phyloP scores from a whole-genome alignment of 2,888 invertebrate species.

The Leptinotarsa rubiginosa region DNA sequence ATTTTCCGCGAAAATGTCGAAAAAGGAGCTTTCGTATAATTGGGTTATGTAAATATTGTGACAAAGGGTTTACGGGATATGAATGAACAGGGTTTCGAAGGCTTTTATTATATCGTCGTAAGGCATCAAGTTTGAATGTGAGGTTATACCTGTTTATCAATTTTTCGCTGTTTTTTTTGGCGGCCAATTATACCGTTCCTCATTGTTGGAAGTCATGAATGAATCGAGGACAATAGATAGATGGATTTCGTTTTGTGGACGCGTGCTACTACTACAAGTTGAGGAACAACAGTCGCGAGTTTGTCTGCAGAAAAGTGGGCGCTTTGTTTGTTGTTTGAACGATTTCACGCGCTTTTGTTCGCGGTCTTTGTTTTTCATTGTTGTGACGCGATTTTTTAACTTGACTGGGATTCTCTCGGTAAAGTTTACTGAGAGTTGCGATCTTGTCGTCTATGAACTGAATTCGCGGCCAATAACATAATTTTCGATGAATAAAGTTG shows the following conservation, averaged over 20 bases:
- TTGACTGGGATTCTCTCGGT: not conserved
- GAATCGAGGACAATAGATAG: slow-evolving; percentile 28
- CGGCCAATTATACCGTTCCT: slow-evolving; percentile 25
- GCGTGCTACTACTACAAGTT: slow-evolving; percentile 22
- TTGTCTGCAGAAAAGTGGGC: slow-evolving; percentile 9
- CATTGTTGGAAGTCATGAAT: slow-evolving; percentile 29
- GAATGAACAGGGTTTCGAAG: slow-evolving; percentile 17
- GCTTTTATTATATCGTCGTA: not conserved
- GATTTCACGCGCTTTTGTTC: slow-evolving; percentile 2
- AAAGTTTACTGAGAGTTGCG: not conserved
- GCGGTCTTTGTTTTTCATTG: not conserved
- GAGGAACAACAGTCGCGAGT: slow-evolving; percentile 9
- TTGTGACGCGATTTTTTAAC: not conserved
- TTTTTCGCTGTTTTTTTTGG: not conserved
- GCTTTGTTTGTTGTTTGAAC: slow-evolving; percentile 1
- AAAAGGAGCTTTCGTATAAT: slow-evolving; percentile 30
- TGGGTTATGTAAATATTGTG: slow-evolving; percentile 37
- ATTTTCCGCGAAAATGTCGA: slow-evolving; percentile 21
- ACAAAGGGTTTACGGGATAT: slow-evolving; percentile 30
- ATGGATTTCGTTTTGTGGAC: slow-evolving; percentile 26
- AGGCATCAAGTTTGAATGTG: too few species aligned
- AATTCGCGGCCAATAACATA: too few species aligned
- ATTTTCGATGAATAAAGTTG: too few species aligned
- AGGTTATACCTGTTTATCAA: slow-evolving; percentile 5
- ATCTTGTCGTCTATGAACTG: too few species aligned